A percentile compares a stretch with the other conserved stretches of the same genome.
phyloP scores from a whole-genome alignment of 2,888 invertebrate species.

The Dasysyrphus albostriatus region DNA sequence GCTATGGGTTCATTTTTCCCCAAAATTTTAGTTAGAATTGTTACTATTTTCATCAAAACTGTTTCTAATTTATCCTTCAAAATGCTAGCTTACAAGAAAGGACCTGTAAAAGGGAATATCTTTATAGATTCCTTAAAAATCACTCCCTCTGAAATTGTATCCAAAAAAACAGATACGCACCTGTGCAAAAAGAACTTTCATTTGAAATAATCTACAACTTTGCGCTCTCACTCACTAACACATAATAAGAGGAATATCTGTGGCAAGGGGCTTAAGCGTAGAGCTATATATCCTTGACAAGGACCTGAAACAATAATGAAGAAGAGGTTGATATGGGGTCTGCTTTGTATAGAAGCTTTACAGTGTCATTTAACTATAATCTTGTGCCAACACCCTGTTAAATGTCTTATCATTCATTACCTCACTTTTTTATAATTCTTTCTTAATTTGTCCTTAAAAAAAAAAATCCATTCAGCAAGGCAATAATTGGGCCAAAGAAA shows the following conservation, averaged over 20 bases:
- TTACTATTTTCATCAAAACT: too few species aligned
- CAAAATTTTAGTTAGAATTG: background rate
- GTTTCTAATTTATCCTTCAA: too few species aligned
- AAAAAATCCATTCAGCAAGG: background rate
- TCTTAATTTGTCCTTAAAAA: conserved; percentile 34
- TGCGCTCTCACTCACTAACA: background rate
- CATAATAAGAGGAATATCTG: conserved; percentile 6
- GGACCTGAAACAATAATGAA: conserved; percentile 18
- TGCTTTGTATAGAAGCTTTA: conserved; percentile 30
- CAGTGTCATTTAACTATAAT: conserved; percentile 46
- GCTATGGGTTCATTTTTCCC: background rate
- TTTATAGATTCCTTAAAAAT: background rate
- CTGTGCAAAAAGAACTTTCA: conserved; percentile 27
- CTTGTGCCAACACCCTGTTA: conserved; percentile 64
- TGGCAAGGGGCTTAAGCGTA: conserved; percentile 12
- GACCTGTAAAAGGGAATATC: background rate
- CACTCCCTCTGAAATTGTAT: background rate
- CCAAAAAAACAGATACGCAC: background rate
- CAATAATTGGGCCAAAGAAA: background rate
- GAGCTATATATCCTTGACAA: conserved; percentile 24
- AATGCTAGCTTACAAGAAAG: too few species aligned
- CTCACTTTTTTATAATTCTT: background rate
- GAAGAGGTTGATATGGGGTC: background rate
- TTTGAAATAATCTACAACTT: conserved; percentile 53
- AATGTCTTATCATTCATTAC: conserved; percentile 56